These are phyloP conservation scores for Paguma larvata DNA, from an alignment of 2,797 vertebrate species.

Conservation along the genomic window DNA sequence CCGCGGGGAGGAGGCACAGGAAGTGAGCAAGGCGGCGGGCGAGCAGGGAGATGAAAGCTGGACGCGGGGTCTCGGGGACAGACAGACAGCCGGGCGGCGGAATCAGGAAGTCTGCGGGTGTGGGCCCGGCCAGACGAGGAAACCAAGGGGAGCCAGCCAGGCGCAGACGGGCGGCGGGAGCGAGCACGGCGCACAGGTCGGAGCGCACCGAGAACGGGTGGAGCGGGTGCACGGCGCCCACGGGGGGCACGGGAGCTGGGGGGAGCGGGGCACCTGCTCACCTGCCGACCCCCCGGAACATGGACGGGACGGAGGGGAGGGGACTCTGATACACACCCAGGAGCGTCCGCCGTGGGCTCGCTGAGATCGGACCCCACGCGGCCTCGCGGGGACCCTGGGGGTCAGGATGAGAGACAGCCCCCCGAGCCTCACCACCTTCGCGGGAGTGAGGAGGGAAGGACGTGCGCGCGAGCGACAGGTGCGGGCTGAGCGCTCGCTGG, in stretches of 20 bases:
- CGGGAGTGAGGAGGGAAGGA: too few species aligned
- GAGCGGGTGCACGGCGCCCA: not conserved
- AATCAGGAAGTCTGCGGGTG: not conserved
- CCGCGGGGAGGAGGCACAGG: not conserved
- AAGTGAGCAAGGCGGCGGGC: not conserved
- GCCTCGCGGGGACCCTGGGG: too few species aligned
- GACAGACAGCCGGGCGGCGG: not conserved
- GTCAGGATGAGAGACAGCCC: too few species aligned
- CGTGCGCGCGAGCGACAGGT: too few species aligned
- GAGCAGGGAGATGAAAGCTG: not conserved
- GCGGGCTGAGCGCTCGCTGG: not conserved
- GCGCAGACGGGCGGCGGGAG: too few species aligned
- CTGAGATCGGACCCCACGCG: too few species aligned
- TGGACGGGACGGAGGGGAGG: too few species aligned
- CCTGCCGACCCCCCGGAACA: too few species aligned
- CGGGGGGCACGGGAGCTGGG: not conserved
- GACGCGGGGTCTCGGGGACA: not conserved
- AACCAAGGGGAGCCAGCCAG: not conserved
- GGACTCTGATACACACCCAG: too few species aligned
- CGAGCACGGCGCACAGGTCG: not conserved
- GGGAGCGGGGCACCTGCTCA: not conserved
- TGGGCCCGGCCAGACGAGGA: not conserved
- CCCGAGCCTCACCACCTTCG: too few species aligned
- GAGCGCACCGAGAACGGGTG: accelerated
- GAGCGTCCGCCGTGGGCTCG: too few species aligned